Evolutionary conservation across 2,113 vertebrate species (phyloP).

Genomic region (Vulpes ferrilata): DNA sequence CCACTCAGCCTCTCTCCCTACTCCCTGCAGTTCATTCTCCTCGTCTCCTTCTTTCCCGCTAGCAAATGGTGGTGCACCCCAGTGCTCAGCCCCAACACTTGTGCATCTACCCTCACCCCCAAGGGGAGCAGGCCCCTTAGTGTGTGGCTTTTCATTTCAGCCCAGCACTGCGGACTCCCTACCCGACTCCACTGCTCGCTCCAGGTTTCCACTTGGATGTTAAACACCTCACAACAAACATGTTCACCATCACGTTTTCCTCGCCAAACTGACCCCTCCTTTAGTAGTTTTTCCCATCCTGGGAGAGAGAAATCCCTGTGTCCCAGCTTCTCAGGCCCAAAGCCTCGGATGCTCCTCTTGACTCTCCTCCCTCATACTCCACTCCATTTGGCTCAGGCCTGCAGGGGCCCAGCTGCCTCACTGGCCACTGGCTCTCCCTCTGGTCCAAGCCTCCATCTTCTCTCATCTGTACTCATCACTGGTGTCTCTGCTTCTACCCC

Average conservation of each 20-base stretch:
- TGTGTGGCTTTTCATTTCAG: accelerated
- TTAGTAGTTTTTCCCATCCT: neutral
- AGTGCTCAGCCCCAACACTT: neutral
- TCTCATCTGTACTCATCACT: neutral
- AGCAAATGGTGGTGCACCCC: accelerated
- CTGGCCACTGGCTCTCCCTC: too few relatives aligned
- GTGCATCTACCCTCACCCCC: neutral
- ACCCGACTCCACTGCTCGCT: neutral
- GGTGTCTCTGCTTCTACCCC: neutral
- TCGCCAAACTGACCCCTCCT: neutral
- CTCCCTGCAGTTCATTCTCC: neutral
- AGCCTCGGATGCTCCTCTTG: neutral
- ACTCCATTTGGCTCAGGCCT: neutral
- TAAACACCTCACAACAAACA: too few relatives aligned
- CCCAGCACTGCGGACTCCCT: accelerated
- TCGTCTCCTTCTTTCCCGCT: neutral
- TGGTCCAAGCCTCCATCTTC: neutral
- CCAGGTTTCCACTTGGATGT: neutral
- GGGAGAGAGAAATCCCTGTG: too few relatives aligned
- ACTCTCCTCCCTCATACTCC: neutral
- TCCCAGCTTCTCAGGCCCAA: neutral
- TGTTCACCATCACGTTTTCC: neutral
- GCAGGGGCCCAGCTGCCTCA: neutral
- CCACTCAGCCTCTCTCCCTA: neutral
- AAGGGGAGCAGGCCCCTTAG: too few relatives aligned